Evolutionary conservation across 2,888 invertebrate genomes (phyloP), one percentile per base, ranked within the genome.

Genomic region (Machimus rusticus): DNA sequence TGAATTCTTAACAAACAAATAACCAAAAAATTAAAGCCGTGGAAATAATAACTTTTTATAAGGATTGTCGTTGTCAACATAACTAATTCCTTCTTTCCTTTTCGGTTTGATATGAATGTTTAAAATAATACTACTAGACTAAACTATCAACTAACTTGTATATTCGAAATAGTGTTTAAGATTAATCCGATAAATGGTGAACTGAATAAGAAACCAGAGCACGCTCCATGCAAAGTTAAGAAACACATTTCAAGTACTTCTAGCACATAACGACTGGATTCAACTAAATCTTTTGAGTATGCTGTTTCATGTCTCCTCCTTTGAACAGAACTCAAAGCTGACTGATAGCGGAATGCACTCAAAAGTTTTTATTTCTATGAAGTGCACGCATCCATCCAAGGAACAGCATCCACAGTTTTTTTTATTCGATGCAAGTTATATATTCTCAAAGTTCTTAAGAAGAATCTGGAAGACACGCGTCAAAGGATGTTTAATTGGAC

Each of bases 401-500:
- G 6, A 57, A 57, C 19, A 19, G 77, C 77, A 16, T 77, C 46
- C 8, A n/a, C n/a, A 76, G 78, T 46, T 1, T 43, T 43, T 78
- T 19, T 43, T 37, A 78, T 78, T 43, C 43, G 43, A 23, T 23
- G 43, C 39, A 23, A 43, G 46, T 79, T 79, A 79, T 19, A 79
- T 51, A 79, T 79, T 79, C 79, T 79, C 28, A 79, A 79, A 79
- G 79, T 9, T 31, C 79, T 79, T 8, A 28, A 46, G 31, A 51
- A 39, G 55, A 79, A 79, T 79, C 23, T 79, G 55, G 5, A 79
- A 79, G 79, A 79, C 79, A 51, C 74, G 74, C 57, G 78, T 86
- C 86, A 86, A 86, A 86, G 86, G 78, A 86, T 76, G 51, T 86
- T 46, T 86, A 86, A 86, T 86, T 86, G 86, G 86, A 76, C 39